Evolutionary conservation across 2,888 invertebrate species (phyloP), one percentile per base, ranked within the genome.

Genomic region (Pachydiplax longipennis): DNA sequence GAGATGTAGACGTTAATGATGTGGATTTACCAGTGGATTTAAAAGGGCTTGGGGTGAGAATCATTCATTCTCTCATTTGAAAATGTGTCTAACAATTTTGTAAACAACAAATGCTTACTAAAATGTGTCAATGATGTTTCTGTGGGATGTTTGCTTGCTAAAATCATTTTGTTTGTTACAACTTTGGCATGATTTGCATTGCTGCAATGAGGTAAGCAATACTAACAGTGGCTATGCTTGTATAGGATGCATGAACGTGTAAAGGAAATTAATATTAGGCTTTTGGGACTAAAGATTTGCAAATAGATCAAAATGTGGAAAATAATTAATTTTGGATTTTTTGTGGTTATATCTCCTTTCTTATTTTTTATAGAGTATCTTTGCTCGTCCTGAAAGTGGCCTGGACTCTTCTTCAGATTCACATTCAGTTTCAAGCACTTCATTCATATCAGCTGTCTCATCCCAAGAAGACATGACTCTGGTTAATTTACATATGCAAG

Each of bases 401-500:
- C 61, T 87, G 31, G 87, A 87, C 37, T 61, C 87, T n/a, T 87
- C 87, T 12, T 87, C 87, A 22, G 87, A 87, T 37, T 87, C 87
- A 22, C 87, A 87, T 13, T 97, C 97, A 0, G 95, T 97, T 31
- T 98, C 98, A 0, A 97, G 97, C 44, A 97, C 96, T 1, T 97
- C 97, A 0, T 98, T 98, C 92, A 98, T 97, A 92, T 98, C 98
- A 0, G 98, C 98, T 4, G 96, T 98, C 92, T 98, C 98, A 0
- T 98, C 98, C 18, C 98, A 98, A 93, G 98, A 98, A 94, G 98
- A 98, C 93, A 96, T 98, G 94, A 98, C 98, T 0, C 94, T 98
- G 91, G 98, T 99, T 0, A 98, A 99, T 94, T 95, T 99, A 25
- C 98, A 99, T 93, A 98, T 98, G 96, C 99, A 99, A 94, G 97